Conservation (phyloP, 1,140 invertebrate genomes). For the Meteorus sp. region DNA sequence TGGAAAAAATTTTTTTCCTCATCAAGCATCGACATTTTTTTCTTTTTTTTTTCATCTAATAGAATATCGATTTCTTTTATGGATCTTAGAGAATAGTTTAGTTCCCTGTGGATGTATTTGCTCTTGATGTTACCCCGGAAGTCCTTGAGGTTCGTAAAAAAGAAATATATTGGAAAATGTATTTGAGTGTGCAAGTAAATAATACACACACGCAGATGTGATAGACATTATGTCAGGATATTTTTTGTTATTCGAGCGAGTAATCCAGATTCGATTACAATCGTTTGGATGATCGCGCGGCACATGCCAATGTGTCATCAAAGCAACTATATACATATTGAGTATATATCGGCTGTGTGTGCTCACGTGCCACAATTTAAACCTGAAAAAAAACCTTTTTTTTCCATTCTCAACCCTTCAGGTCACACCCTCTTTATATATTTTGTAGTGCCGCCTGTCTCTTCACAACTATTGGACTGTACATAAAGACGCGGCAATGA, state of each 20-base stretch:
- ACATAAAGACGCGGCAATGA: background rate
- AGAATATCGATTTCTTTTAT: slow-evolving; percentile 41
- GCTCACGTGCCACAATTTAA: slow-evolving; percentile 18
- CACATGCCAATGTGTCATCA: background rate
- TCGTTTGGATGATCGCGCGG: background rate
- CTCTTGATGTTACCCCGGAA: slow-evolving; percentile 32
- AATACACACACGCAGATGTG: slow-evolving; percentile 15
- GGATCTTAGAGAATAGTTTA: slow-evolving; percentile 28
- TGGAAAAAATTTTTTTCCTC: slow-evolving; percentile 9
- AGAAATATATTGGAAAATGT: background rate
- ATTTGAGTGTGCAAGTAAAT: background rate
- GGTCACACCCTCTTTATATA: background rate
- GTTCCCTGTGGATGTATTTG: slow-evolving; percentile 26
- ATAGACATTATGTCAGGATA: background rate
- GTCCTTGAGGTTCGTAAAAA: slow-evolving; percentile 21
- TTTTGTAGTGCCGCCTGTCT: background rate
- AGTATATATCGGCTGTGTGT: background rate
- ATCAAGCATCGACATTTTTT: slow-evolving; percentile 1
- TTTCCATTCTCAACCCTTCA: background rate
- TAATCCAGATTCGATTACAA: background rate
- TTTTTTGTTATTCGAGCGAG: background rate
- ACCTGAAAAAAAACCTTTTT: too few species aligned
- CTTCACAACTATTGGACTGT: too few species aligned
- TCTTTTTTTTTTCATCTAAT: slow-evolving; percentile 12
- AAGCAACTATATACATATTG: background rate